These are phyloP conservation scores for Creontiades dilutus DNA, from an alignment of 2,888 invertebrate genomes.

Conservation along the genomic window DNA sequence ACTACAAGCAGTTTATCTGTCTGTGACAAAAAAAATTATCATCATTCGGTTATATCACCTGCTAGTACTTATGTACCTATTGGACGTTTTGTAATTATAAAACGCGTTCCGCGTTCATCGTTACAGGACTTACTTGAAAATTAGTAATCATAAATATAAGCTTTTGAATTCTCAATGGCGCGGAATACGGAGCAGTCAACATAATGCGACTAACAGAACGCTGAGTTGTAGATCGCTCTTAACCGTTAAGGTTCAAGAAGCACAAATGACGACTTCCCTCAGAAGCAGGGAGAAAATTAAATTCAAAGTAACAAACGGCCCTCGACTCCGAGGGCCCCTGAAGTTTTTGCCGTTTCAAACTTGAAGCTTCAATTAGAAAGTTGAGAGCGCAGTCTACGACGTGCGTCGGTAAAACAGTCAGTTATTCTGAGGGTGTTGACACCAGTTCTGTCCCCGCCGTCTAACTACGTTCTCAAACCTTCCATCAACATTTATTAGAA, in stretches of 20 bases:
- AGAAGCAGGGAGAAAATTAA: constrained; percentile 15
- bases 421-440: constrained; percentile 40
- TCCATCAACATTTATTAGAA: constrained; percentile 60
- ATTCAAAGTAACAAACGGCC: constrained; percentile 46
- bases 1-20: too few species aligned
- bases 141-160: too few species aligned
- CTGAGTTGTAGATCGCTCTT: background rate
- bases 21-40: too few species aligned
- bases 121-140: too few species aligned
- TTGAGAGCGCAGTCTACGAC: constrained; percentile 43
- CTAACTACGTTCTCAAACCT: constrained; percentile 44
- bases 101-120: too few species aligned
- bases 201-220: constrained; percentile 3
- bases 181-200: background rate
- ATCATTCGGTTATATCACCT: too few species aligned
- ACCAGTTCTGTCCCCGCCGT: constrained; percentile 30
- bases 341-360: constrained; percentile 55
- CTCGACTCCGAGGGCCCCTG: constrained; percentile 23
- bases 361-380: constrained; percentile 58
- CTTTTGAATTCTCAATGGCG: too few species aligned
- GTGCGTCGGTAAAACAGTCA: constrained; percentile 46
- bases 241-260: constrained; percentile 12
- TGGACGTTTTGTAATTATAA: too few species aligned
- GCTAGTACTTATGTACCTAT: too few species aligned
- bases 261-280: constrained; percentile 43